Base-by-base conservation (phyloP, 2,113 vertebrate species). In the Thunnus thynnus region DNA sequence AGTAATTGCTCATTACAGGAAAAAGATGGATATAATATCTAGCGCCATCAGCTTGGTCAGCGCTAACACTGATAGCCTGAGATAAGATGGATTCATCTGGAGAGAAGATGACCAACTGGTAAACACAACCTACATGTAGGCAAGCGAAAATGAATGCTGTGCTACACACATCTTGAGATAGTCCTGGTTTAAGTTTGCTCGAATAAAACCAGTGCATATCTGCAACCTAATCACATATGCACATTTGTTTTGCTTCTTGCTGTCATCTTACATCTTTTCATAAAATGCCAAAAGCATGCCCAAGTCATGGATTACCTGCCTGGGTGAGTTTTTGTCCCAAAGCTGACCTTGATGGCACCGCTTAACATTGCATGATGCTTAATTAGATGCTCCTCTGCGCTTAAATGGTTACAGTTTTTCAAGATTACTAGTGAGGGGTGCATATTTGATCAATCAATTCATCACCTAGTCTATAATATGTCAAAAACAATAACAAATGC, bases 201-300 rank as follows among this genome's bases (percentile, higher is more conserved):
- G 67, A 85, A 80, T 54, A 32, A 76, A 77, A 41, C 44, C 73
- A 78, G 22, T 22, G 22, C 22, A 22, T 22, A 22, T 22, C 22
- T 22, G 27, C 68, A 64, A 69, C 27, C 57, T 54, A 56, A 83
- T 74, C 67, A 62, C 65, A 77, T 7, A 41, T 46, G 52, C 25
- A 27, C 70, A 62, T 67, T 68, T 52, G 30, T 68, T 88, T 76
- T 14, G 50, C 86, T 86, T 85, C 51, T 86, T 18, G 2, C 82
- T 94, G 86, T 91, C 92, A 89, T 80, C 78, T 92, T 91, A 60
- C 78, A 85, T 93, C 74, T 91, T 84, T 82, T 92, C 85, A 76
- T 44, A 32, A 80, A 92, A 84, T 67, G 83, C 86, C 88, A 90
- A 86, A 84, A 87, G 86, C 83, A 56, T 88, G 60, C 41, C 78